Percentiles rank a stretch among this genome's conserved stretches.
Conservation (phyloP, 1,140 invertebrate genomes). For the Zaprionus davidi region DNA sequence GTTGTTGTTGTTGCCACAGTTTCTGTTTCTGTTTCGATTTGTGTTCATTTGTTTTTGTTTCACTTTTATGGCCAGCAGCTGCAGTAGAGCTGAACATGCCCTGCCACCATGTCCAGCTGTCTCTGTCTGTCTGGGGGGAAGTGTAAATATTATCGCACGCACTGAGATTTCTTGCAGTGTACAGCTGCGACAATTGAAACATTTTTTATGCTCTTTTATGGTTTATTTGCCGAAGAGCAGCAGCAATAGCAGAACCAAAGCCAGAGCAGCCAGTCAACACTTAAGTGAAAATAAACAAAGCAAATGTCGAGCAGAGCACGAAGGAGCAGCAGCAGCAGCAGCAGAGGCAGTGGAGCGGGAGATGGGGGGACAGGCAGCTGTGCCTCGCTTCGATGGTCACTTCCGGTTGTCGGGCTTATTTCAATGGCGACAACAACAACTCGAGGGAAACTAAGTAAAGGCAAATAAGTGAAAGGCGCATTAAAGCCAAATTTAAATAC, state of each 20-base stretch:
- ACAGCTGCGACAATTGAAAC: slow-evolving; percentile 74
- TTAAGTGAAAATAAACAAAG: slow-evolving; percentile 76
- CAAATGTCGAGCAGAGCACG: slow-evolving; percentile 35
- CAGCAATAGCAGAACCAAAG: not conserved
- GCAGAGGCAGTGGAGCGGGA: no score
- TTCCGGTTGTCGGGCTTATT: slow-evolving; percentile 36
- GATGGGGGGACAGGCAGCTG: not conserved
- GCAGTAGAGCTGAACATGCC: slow-evolving; percentile 59
- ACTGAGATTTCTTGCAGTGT: slow-evolving; percentile 63
- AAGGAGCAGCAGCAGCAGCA: not conserved
- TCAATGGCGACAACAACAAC: slow-evolving; percentile 19
- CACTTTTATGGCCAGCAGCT: slow-evolving; percentile 63
- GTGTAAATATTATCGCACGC: slow-evolving; percentile 66
- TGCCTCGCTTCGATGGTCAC: slow-evolving; percentile 30
- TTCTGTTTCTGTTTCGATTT: slow-evolving; percentile 45
- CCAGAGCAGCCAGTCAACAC: slow-evolving; percentile 50
- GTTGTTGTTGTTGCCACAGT: slow-evolving; percentile 32
- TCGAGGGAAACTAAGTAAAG: slow-evolving; percentile 40
- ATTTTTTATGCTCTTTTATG: slow-evolving; percentile 79
- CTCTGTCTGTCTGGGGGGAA: slow-evolving; percentile 28
- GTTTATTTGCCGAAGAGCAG: slow-evolving; percentile 62
- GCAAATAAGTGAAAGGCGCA: slow-evolving; percentile 55
- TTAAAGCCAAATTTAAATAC: slow-evolving; percentile 65
- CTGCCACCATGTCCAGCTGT: not conserved
- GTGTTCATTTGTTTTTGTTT: slow-evolving; percentile 41